Conservation (phyloP, 2,888 invertebrate species). For the Pterobdella sp. region DNA sequence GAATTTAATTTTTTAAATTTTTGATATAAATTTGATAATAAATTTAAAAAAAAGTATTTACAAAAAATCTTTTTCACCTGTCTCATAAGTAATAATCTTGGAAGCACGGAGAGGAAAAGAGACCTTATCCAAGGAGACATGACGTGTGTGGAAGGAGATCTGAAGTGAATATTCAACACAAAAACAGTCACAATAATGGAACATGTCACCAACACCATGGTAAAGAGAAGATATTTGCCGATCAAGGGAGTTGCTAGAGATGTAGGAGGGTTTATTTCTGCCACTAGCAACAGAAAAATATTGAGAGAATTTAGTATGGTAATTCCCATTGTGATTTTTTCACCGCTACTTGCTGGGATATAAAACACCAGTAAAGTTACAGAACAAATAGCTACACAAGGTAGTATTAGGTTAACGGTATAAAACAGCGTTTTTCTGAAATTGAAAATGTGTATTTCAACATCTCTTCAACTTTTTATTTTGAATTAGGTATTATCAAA, state of each 20-base stretch:
- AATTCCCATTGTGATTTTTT: conserved; percentile 90
- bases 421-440: conserved; percentile 69
- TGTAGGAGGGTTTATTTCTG: conserved; percentile 96
- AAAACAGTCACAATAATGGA: conserved; percentile 91
- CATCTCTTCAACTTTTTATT: neutral
- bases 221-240: conserved; percentile 87
- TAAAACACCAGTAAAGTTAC: conserved; percentile 93
- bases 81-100: conserved; percentile 80
- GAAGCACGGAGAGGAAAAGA: conserved; percentile 87
- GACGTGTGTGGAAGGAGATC: conserved; percentile 90
- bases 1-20: neutral
- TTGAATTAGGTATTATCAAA: neutral
- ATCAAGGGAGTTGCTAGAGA: conserved; percentile 90
- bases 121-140: conserved; percentile 96
- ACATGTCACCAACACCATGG: conserved; percentile 96
- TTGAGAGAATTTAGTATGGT: conserved; percentile 96
- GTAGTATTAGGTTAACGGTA: conserved; percentile 90
- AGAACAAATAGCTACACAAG: conserved; percentile 91
- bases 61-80: conserved; percentile 57
- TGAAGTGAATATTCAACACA: conserved; percentile 91
- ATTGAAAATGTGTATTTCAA: neutral
- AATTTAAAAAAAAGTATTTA: neutral
- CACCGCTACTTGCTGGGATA: conserved; percentile 91
- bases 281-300: conserved; percentile 95
- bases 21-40: neutral